Conservation (phyloP, 2,797 vertebrate species). For the Taenioides sp. region DNA sequence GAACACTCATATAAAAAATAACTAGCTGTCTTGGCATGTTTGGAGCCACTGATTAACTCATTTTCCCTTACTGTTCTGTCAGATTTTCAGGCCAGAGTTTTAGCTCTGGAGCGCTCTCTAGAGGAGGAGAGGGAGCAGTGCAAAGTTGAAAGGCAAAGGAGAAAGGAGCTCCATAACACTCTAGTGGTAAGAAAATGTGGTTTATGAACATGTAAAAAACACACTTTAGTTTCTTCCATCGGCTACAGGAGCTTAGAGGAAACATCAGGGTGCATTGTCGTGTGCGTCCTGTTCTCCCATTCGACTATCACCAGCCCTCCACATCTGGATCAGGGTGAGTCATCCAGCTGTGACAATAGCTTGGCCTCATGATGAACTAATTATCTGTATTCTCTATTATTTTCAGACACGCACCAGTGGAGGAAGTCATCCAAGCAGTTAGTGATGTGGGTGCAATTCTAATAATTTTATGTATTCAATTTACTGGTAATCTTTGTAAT, state of each 20-base stretch:
- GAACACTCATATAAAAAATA: not conserved
- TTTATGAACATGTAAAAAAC: not conserved
- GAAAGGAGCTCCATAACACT: slow-evolving; percentile 77
- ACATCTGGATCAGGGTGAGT: slow-evolving; percentile 62
- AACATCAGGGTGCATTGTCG: slow-evolving; percentile 87
- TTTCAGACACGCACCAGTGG: slow-evolving; percentile 63
- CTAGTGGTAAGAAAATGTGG: slow-evolving; percentile 73
- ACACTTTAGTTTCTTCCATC: not conserved
- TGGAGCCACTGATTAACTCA: not conserved
- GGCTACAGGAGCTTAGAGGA: slow-evolving; percentile 81
- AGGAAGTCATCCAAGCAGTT: slow-evolving; percentile 71
- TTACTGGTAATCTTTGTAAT: not conserved
- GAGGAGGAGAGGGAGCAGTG: slow-evolving; percentile 72
- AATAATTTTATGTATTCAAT: not conserved
- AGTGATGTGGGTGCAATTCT: slow-evolving; percentile 78
- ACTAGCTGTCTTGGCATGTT: not conserved
- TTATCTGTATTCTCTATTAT: not conserved
- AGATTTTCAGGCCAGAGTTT: slow-evolving; percentile 70
- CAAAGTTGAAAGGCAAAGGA: slow-evolving; percentile 74
- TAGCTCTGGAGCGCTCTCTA: slow-evolving; percentile 72
- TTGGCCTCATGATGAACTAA: not conserved
- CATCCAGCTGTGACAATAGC: not conserved
- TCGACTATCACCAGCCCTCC: slow-evolving; percentile 58
- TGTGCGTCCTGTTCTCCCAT: slow-evolving; percentile 77
- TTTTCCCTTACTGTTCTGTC: not conserved